Evolutionary conservation across 1,140 invertebrate species (phyloP), one percentile per base, ranked within the genome.

Genomic region (Nylanderia fulva): DNA sequence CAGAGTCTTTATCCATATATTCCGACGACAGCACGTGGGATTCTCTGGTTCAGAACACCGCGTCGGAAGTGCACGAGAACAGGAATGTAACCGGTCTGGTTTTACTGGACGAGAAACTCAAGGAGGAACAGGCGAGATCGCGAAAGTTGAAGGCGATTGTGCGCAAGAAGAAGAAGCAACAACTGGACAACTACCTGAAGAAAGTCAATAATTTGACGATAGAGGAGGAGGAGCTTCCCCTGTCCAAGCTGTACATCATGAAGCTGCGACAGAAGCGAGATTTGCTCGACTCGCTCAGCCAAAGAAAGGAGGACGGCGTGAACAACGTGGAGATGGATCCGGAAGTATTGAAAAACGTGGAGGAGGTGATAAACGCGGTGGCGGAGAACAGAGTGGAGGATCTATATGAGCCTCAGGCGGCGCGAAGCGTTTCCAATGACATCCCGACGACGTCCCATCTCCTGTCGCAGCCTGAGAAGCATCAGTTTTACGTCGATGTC

Each of bases 11-110:
- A 6, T 77, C 86, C 1, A 92, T 94, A 63, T 94, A 94, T 56
- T 93, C 93, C 0, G 93, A 94, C 18, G 94, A 94, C 5, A 94
- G 93, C 85, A 94, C 92, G 5, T 66, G 91, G 68, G 93, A 94
- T 8, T 72, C 82, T 9, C 24, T 79, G 21, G 18, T 79, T 7
- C 63, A 88, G 1, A 90, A 91, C 1, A n/a, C 85, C 0, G 74
- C 56, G 0, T 77, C 79, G n/a, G 89, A 86, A 8, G 7, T 33
- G 61, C 27, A 39, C 7, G 91, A 92, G 24, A 66, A 82, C 7
- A 90, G 86, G 36, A 91, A 91, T 21, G 29, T 63, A 42, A 91
- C 91, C 0, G 93, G 92, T 13, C 86, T 94, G 6, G 88, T 85
- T 29, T 76, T 94, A 8, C 72, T 93, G 0, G 93, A 93, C 18